phyloP scores from a whole-genome alignment of 2,797 vertebrate species.

The Taeniopygia guttata region DNA sequence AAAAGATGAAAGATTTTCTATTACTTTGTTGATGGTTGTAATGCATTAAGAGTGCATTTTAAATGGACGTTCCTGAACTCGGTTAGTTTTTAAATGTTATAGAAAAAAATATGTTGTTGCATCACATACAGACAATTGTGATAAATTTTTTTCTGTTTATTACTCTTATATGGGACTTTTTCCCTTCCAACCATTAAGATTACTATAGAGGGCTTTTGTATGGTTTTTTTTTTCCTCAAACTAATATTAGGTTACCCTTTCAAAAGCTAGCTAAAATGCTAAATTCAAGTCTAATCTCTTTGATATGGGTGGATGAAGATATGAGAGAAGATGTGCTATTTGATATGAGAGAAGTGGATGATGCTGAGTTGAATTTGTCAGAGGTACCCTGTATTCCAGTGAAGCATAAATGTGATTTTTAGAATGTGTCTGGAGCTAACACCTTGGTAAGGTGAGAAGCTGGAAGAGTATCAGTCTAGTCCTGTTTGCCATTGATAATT shows the following conservation, averaged over 20 bases:
- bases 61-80: background rate
- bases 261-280: background rate
- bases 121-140: background rate
- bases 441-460: background rate
- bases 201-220: background rate
- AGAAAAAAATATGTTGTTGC: background rate
- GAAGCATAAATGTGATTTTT: background rate
- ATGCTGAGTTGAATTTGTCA: background rate
- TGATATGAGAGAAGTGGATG: background rate
- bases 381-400: background rate
- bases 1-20: background rate
- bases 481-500: rapidly evolving
- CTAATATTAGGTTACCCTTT: background rate
- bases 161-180: background rate
- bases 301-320: background rate
- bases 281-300: background rate
- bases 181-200: background rate
- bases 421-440: background rate
- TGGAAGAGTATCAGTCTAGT: background rate
- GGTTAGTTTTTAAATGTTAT: background rate
- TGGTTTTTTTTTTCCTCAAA: rapidly evolving
- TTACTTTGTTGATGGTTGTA: background rate
- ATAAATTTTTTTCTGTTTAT: background rate
- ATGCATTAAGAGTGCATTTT: background rate
- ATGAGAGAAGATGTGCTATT: background rate